A percentile compares a stretch with the other conserved stretches of the same genome.
Conservation (phyloP, 2,888 invertebrate species). For the Leucophora obtusa region DNA sequence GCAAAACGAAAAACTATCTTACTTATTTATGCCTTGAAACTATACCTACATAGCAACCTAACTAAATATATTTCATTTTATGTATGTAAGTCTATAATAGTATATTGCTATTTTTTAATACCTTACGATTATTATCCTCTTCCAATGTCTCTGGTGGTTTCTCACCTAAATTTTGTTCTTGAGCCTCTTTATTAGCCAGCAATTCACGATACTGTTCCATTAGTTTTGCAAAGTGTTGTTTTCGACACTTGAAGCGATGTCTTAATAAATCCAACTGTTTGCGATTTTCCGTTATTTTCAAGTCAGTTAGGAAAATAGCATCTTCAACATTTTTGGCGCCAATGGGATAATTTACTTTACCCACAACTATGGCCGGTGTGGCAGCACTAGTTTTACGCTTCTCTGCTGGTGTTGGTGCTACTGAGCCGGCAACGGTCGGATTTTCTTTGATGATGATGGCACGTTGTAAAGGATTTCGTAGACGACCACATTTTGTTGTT, state of each 20-base stretch:
- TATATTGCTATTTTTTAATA: slow-evolving; percentile 69
- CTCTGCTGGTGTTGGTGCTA: slow-evolving; percentile 63
- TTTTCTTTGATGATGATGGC: slow-evolving; percentile 73
- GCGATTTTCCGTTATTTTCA: slow-evolving; percentile 84
- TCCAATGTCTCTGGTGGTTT: slow-evolving; percentile 78
- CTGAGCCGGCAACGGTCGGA: slow-evolving; percentile 53
- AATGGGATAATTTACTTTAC: slow-evolving; percentile 77
- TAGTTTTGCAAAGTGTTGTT: slow-evolving; percentile 80
- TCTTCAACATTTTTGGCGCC: slow-evolving; percentile 80
- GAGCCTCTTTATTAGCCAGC: slow-evolving; percentile 81
- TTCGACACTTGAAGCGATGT: slow-evolving; percentile 84
- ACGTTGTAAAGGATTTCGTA: slow-evolving; percentile 76
- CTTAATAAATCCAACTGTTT: slow-evolving; percentile 87
- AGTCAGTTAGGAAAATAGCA: slow-evolving; percentile 81
- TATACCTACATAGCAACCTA: no score
- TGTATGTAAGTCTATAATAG: neutral
- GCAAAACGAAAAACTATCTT: no score
- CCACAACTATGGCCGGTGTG: slow-evolving; percentile 73
- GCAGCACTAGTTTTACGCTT: slow-evolving; percentile 43
- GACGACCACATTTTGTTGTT: slow-evolving; percentile 80
- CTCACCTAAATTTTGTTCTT: slow-evolving; percentile 74
- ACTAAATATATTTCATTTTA: neutral
- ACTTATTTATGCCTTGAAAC: no score
- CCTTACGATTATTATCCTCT: slow-evolving; percentile 84
- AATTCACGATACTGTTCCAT: slow-evolving; percentile 83